Percentiles rank a stretch among this genome's conserved stretches.
Conservation (phyloP, 2,888 invertebrate genomes). For the Drosophila neonasuta region DNA sequence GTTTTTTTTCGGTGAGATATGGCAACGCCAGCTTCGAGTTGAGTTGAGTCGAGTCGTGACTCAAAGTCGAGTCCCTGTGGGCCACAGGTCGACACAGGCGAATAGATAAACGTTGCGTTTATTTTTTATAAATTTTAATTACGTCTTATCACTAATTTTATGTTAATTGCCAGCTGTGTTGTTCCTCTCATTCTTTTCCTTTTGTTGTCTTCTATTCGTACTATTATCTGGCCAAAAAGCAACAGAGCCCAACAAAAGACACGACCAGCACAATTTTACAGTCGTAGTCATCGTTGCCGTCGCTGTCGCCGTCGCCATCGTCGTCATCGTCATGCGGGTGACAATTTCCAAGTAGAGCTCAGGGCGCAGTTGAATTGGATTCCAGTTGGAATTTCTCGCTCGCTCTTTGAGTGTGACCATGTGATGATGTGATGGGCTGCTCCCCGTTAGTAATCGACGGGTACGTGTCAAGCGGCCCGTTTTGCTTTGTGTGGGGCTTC, state of each 20-base stretch:
- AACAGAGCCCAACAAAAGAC: constrained; percentile 46
- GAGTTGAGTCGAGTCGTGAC: constrained; percentile 35
- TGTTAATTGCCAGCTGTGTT: constrained; percentile 77
- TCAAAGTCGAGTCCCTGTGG: constrained; percentile 21
- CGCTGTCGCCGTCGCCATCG: not conserved
- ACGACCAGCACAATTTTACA: constrained; percentile 53
- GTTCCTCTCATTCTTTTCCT: constrained; percentile 21
- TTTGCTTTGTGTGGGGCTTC: constrained; percentile 21
- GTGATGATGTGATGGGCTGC: constrained; percentile 3
- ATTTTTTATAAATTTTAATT: constrained; percentile 66
- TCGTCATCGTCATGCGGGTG: constrained; percentile 58
- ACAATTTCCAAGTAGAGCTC: constrained; percentile 50
- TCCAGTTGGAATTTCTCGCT: constrained; percentile 21
- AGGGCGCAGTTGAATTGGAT: constrained; percentile 25
- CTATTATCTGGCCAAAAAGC: constrained; percentile 39
- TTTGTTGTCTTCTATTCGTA: constrained; percentile 21
- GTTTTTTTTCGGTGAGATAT: constrained; percentile 30
- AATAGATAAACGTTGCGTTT: constrained; percentile 61
- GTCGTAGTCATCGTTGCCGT: not conserved
- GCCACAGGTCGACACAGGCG: constrained; percentile 43
- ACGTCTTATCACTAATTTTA: constrained; percentile 78
- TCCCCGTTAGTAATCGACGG: constrained; percentile 37
- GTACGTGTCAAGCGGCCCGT: constrained; percentile 59
- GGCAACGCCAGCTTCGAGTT: constrained; percentile 44
- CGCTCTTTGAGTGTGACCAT: constrained; percentile 12